Base-by-base conservation (phyloP, 2,113 vertebrate genomes). In the Caloenas nicobarica region DNA sequence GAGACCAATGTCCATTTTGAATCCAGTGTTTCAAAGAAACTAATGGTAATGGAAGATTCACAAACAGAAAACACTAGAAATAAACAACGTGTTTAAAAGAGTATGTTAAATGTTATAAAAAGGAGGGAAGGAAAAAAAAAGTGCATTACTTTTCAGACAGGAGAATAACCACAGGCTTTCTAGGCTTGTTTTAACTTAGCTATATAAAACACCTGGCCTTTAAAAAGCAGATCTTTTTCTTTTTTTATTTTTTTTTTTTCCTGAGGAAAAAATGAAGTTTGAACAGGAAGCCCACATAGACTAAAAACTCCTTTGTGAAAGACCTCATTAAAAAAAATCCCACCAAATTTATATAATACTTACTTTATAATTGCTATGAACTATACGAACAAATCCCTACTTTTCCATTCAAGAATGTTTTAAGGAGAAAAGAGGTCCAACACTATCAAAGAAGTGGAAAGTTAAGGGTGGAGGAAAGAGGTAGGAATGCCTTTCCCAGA, bases 1-100 rank as follows among this genome's bases (percentile, higher is more conserved):
- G 97, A 97, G 97, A 93, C 54, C 74, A 73, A 86, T 83, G 85
- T 94, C 82, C 94, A 96, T 97, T 97, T 98, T 94, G 93, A 98
- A 97, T 95, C 87, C 76, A 94, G 60, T 21, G 46, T 80, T 90
- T 68, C 65, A 44, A 38, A 84, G 36, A 74, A 81, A 85, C 46
- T 62, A 66, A n/a, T 24, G 40, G 38, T 64, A 4, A 1, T 13
- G 36, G 46, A 51, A 93, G 36, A 92, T 88, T 93, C 89, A 86
- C 38, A 85, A 82, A 78, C 25, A 93, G 62, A 94, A 83, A 76
- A 65, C 46, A 93, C 1, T 61, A 84, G 73, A 91, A 83, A 57
- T 40, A 92, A 85, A 80, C 4, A 90, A 19, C 5, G 4, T 2
- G 1, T 76, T 94, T 91, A 66, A 92, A 94, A 73, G 13, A 81